Evolutionary conservation across 2,797 vertebrate genomes (phyloP).

Genomic region (Smutsia gigantea): DNA sequence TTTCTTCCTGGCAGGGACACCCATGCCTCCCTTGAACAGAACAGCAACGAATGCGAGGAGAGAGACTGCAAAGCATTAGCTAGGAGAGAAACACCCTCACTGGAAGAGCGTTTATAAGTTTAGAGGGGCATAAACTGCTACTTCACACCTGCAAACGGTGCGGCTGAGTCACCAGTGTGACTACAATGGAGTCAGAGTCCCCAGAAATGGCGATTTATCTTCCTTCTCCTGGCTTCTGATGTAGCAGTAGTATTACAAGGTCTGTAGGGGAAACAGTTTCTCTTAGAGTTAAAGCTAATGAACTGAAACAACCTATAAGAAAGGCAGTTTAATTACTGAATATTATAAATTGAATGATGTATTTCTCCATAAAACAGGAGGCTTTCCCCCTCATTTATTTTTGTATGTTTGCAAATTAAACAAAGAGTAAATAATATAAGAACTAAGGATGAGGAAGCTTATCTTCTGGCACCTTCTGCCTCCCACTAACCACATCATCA

Average conservation of each 20-base stretch:
- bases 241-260: neutral
- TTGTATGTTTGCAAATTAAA: neutral
- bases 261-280: neutral
- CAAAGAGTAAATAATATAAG: neutral
- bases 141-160: neutral
- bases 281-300: conserved; percentile 48
- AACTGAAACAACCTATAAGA: conserved; percentile 31
- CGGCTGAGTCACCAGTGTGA: neutral
- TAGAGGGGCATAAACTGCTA: neutral
- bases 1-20: neutral
- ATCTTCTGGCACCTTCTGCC: neutral
- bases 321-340: conserved; percentile 40
- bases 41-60: neutral
- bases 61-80: conserved; percentile 4
- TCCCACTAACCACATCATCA: neutral
- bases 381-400: conserved; percentile 16
- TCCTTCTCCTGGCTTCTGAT: neutral
- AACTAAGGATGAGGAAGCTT: neutral
- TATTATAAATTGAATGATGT: conserved; percentile 11
- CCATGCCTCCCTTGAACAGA: neutral
- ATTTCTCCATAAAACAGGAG: conserved; percentile 8
- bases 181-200: neutral
- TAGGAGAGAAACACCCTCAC: neutral
- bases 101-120: neutral
- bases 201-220: neutral